Evolutionary conservation across 2,797 vertebrate species (phyloP), one percentile per base, ranked within the genome.

Genomic region (Paramormyrops hopkinsi): DNA sequence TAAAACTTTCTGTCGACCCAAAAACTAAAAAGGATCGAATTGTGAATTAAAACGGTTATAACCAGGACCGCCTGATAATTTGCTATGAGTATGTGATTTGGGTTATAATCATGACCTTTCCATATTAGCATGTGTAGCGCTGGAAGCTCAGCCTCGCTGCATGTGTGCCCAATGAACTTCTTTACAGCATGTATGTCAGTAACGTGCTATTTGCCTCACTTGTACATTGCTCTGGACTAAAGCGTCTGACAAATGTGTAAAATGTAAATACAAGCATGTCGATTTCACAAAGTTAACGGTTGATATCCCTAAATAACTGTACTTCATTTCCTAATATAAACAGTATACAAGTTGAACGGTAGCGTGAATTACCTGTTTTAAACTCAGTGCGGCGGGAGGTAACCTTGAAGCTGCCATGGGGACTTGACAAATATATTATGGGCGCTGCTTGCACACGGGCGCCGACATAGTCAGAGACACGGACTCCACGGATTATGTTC

Each of bases 1-100:
- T 2, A 99, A 93, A 8, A 99, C 95, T 89, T 94, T 97, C 91
- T 97, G 97, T n/a, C 98, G 95, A 94, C 98, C 96, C 88, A 99
- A 73, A 91, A 99, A 99, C 98, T 99, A 93, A 3, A 53, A 37
- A 22, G 17, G 25, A 56, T 11, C 88, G 2, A 48, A 14, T 5
- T 48, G 22, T 84, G 9, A 51, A 48, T 48, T 29, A 25, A 22
- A 84, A 84, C 46, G 4, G 29, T 73, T 73, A 37, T 6, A 73
- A 69, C 3, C 65, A 33, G 62, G 62, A 33, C 62, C 56, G 62
- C 65, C 29, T 69, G 11, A 69, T 9, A 33, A 69, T 29, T 29
- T 12, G 25, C 25, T 11, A 11, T 4, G 25, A 69, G 3, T 29
- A 65, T 65, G 25, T 33, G 62, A 12, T 29, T 69, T 1, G 65